A percentile compares a stretch with the other conserved stretches of the same genome.
Conservation (phyloP, 2,113 vertebrate species). For the Crypturellus undulatus region DNA sequence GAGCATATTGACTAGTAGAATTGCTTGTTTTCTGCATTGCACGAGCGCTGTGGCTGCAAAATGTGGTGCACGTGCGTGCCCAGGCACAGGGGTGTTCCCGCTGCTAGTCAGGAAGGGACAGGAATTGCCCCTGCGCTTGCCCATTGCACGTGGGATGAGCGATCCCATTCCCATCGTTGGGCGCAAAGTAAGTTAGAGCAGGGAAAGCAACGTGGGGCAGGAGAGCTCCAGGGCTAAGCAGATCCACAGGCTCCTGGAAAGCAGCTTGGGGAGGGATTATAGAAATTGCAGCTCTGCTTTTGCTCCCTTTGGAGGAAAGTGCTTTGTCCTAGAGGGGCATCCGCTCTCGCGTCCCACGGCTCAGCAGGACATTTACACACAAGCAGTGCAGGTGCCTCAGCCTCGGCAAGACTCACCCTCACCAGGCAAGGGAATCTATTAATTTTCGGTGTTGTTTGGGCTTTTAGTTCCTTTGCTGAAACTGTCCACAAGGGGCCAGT, state of each 20-base stretch:
- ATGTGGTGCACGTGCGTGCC: too few relatives aligned
- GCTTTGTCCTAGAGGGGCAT: background rate
- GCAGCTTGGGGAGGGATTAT: background rate
- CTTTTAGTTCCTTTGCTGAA: slow-evolving; percentile 32
- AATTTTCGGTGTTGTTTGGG: background rate
- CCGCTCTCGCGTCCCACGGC: background rate
- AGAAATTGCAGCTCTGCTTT: background rate
- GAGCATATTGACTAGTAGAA: background rate
- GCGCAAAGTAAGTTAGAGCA: background rate
- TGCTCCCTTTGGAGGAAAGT: background rate
- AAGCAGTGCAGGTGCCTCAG: fast-evolving
- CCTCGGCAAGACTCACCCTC: background rate
- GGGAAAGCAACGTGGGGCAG: too few relatives aligned
- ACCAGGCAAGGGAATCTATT: background rate
- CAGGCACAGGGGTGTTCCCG: too few relatives aligned
- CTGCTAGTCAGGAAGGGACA: fast-evolving
- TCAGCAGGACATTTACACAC: fast-evolving
- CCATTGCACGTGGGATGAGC: background rate
- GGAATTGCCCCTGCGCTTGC: background rate
- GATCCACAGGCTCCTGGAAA: background rate
- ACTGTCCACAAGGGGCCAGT: slow-evolving; percentile 50
- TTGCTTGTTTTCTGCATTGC: background rate
- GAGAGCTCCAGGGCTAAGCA: background rate
- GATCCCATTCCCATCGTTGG: background rate
- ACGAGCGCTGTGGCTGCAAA: too few relatives aligned